A percentile compares a stretch with the other conserved stretches of the same genome.
Evolutionary conservation across 2,888 invertebrate genomes (phyloP).

Genomic region (Seladonia tumulorum): DNA sequence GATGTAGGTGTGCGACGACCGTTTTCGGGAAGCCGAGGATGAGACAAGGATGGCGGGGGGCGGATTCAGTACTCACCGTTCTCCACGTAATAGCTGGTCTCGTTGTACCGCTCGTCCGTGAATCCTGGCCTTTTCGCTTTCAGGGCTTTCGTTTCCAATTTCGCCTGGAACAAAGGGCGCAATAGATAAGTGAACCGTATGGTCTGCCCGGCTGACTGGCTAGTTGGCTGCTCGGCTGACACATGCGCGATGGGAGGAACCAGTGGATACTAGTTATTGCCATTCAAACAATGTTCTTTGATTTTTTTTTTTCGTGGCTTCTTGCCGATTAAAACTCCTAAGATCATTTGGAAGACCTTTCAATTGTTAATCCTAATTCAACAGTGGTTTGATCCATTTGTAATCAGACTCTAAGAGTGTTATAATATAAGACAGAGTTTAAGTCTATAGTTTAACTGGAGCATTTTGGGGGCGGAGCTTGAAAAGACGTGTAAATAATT

Average conservation of each 20-base stretch:
- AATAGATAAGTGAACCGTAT: slow-evolving; percentile 53
- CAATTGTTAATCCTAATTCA: background rate
- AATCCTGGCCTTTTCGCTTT: slow-evolving; percentile 96
- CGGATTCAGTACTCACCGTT: slow-evolving; percentile 89
- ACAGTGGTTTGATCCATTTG: background rate
- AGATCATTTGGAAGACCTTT: background rate
- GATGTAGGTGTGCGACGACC: background rate
- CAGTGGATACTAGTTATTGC: background rate
- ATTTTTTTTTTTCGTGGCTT: background rate
- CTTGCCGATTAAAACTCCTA: background rate
- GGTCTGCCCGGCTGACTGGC: slow-evolving; percentile 17
- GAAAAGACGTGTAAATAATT: too few species aligned
- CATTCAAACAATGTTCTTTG: background rate
- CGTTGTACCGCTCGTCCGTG: slow-evolving; percentile 96
- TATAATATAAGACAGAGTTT: background rate
- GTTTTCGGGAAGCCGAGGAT: background rate
- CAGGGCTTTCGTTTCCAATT: slow-evolving; percentile 95
- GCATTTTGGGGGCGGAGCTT: background rate
- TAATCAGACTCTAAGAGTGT: background rate
- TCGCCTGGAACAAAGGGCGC: slow-evolving; percentile 89
- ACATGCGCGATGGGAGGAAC: slow-evolving; percentile 16
- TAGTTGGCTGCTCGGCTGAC: slow-evolving; percentile 5
- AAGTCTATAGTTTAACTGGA: background rate
- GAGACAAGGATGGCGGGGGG: background rate
- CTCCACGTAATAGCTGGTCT: slow-evolving; percentile 97